A percentile compares a stretch with the other conserved stretches of the same genome.
phyloP scores from a whole-genome alignment of 2,113 vertebrate species.

The Pterocles orientalis region DNA sequence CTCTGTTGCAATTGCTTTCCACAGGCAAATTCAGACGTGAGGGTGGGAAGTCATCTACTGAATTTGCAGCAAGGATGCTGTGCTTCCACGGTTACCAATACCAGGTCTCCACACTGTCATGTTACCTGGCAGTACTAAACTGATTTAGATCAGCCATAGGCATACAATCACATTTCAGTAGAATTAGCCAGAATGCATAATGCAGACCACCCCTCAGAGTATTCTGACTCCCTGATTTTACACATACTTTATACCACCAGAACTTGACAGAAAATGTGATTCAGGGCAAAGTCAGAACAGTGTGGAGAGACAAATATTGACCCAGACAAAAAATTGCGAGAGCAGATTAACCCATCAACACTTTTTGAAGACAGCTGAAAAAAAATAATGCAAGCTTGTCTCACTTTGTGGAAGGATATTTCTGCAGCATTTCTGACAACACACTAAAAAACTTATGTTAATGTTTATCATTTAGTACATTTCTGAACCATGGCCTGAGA shows the following conservation, averaged over 20 bases:
- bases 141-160: neutral
- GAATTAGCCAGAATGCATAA: neutral
- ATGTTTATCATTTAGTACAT: neutral
- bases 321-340: neutral
- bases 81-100: neutral
- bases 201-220: neutral
- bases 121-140: neutral
- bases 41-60: neutral
- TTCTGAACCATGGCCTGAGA: neutral
- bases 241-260: neutral
- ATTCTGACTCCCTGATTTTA: neutral
- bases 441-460: fast-evolving
- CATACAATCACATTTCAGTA: neutral
- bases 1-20: neutral
- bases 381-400: neutral
- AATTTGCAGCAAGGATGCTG: neutral
- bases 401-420: neutral
- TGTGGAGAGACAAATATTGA: neutral
- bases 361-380: neutral
- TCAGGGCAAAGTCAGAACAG: neutral
- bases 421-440: neutral
- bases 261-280: neutral
- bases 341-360: neutral
- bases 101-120: neutral
- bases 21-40: neutral